Percentiles rank a stretch among this genome's conserved stretches.
Conservation (phyloP, 2,113 vertebrate species). For the Noctilio leporinus region DNA sequence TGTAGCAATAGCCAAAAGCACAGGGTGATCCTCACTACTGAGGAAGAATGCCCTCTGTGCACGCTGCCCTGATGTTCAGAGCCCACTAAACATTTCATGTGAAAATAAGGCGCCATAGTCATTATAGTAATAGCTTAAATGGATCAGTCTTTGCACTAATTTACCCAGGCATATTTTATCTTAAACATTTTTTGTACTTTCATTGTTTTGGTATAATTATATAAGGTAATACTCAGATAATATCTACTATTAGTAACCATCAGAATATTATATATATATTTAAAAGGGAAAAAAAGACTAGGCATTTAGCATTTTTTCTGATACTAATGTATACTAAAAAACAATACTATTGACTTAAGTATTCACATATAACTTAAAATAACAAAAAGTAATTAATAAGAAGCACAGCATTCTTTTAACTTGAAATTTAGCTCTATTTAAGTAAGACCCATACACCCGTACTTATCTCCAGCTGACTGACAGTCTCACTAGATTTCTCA, state of each 20-base stretch:
- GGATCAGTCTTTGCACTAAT: neutral
- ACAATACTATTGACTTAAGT: neutral
- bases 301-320: neutral
- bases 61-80: slow-evolving; percentile 52
- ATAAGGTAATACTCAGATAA: neutral
- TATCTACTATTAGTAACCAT: neutral
- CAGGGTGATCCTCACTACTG: slow-evolving; percentile 57
- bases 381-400: neutral
- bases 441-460: neutral
- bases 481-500: neutral
- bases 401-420: neutral
- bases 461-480: neutral
- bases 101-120: slow-evolving; percentile 33
- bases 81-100: slow-evolving; percentile 26
- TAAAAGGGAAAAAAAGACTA: neutral
- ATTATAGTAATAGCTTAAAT: slow-evolving; percentile 20
- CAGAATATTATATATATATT: neutral
- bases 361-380: neutral
- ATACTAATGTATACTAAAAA: neutral
- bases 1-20: slow-evolving; percentile 68
- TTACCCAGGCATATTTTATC: neutral
- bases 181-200: neutral
- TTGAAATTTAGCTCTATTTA: neutral
- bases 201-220: neutral
- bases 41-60: slow-evolving; percentile 51